Evolutionary conservation across 2,888 invertebrate genomes (phyloP), one percentile per base, ranked within the genome.

Genomic region (Phaedon cochleariae): DNA sequence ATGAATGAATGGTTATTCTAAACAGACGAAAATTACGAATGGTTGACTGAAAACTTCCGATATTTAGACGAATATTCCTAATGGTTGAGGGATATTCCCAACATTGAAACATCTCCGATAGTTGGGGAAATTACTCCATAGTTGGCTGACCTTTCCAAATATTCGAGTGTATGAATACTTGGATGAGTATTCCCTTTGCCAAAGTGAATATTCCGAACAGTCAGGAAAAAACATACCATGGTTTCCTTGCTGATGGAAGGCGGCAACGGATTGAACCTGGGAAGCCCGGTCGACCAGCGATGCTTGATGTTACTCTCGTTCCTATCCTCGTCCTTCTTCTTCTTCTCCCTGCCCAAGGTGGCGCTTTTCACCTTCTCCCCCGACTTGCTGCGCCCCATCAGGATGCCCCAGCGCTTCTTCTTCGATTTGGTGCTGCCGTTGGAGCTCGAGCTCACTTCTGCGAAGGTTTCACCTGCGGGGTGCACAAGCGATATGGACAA

Each of bases 181-280:
- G n/a, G n/a, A n/a, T 26, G 26, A 26, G 6, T 26, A 26, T 26
- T 26, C 26, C 26, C 26, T 5, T 26, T 26, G 6, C 3, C 6
- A 5, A 5, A 26, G 26, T 26, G 26, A 26, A 26, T 26, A 26
- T 26, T 26, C 26, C 6, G 4, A 26, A 26, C 6, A 26, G 6
- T 26, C 26, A 26, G 6, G 26, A 5, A 4, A 15, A 5, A 26
- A 26, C 26, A 3, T 76, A 92, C 92, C 90, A 92, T 88, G 70
- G 91, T 90, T 84, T 93, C 93, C 85, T 92, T 92, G 77, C 91
- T 92, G 77, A 91, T 91, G 54, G 90, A 90, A 0, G 92, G 90
- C 22, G 92, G 92, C 63, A 92, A 83, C 3, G 92, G 92, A 79
- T 90, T 90, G 41, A 89, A 85, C 74, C 90, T 87, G 15, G 90